Base-by-base conservation (phyloP, 1,140 invertebrate genomes). In the Eumeta japonica region DNA sequence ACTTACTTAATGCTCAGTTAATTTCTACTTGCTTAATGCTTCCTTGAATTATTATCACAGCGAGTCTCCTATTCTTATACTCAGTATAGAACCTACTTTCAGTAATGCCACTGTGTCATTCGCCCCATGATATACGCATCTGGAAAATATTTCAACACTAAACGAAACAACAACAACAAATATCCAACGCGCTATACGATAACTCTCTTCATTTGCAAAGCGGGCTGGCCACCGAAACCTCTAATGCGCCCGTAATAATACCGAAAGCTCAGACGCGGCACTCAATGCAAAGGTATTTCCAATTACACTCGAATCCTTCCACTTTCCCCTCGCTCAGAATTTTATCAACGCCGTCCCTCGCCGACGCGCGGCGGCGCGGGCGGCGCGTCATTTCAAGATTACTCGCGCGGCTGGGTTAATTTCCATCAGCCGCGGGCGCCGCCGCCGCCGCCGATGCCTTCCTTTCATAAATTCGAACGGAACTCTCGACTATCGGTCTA, bases 231-330 rank as follows among this genome's bases (percentile, higher is more conserved):
- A n/a, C n/a, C n/a, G n/a, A n/a, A n/a, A n/a, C n/a, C n/a, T n/a
- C n/a, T n/a, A n/a, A n/a, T n/a, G n/a, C n/a, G n/a, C n/a, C n/a
- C n/a, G n/a, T n/a, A n/a, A n/a, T n/a, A n/a, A n/a, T n/a, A n/a
- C n/a, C 19, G 29, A 29, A 48, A 49, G 46, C 48, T 40, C 43
- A 35, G 43, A 16, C 45, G 39, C 49, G 47, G 39, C 49, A 48
- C 48, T 51, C 46, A 48, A 52, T 57, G 49, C 47, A 15, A 44
- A 58, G 55, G 55, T 58, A 58, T 58, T 58, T 58, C 45, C 55
- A 58, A 58, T 58, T 58, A 58, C 52, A 48, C 50, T 46, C 38
- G 42, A 58, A 58, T 58, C 55, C 52, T 50, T 46, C 46, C 47
- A 49, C 52, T 55, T 58, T 52, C 48, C 46, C 41, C 44, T 45